Evolutionary conservation across 2,888 invertebrate species (phyloP).

Genomic region (Hoplodrina ambigua): DNA sequence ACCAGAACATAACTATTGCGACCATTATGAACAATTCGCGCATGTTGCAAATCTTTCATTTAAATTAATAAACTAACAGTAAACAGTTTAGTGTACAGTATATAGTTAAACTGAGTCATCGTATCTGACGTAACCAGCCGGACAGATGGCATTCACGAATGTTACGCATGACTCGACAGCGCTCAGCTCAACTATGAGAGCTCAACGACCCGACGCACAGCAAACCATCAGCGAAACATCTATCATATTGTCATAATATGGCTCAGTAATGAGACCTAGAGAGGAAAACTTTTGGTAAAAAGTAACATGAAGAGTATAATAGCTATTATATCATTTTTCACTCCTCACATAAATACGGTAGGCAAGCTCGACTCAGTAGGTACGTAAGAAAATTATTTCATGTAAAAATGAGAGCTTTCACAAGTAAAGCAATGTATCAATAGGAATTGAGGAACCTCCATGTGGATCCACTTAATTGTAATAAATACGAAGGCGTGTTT

Average conservation of each 20-base stretch:
- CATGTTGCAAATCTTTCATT: too few species aligned
- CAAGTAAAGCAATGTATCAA: constrained; percentile 20
- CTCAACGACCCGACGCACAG: background rate
- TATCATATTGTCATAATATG: too few species aligned
- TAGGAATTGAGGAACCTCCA: background rate
- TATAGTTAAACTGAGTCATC: background rate
- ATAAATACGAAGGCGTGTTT: constrained; percentile 21
- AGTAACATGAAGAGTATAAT: background rate
- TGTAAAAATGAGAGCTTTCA: constrained; percentile 5
- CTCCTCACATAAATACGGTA: background rate
- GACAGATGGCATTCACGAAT: constrained; percentile 10
- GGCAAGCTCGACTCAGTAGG: background rate
- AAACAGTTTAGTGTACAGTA: background rate
- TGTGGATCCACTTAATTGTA: constrained; percentile 15
- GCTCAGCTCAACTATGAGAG: constrained; percentile 9
- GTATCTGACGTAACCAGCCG: background rate
- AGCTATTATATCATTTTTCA: background rate
- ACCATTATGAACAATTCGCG: too few species aligned
- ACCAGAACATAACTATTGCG: too few species aligned
- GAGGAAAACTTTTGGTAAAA: background rate
- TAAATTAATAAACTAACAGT: background rate
- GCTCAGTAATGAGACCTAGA: background rate
- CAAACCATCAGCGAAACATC: background rate
- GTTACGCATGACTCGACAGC: background rate
- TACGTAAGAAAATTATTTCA: constrained; percentile 9